Conservation (phyloP, 2,888 invertebrate genomes). For the Trichopoda pennipes region DNA sequence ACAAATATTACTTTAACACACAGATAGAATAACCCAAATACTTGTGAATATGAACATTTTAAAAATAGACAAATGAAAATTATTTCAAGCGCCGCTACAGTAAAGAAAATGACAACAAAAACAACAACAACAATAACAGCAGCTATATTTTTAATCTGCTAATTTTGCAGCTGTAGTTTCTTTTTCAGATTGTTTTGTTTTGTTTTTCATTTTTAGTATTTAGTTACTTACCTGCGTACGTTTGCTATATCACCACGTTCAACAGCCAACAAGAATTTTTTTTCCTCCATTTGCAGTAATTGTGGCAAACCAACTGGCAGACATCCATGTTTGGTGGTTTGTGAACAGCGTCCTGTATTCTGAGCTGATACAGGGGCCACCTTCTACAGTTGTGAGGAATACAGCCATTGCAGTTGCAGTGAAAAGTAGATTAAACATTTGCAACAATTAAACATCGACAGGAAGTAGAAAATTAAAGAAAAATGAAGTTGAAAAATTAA, state of each 20-base stretch:
- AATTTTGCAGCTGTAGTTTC: neutral
- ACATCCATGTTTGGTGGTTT: constrained; percentile 76
- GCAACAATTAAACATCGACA: constrained; percentile 1
- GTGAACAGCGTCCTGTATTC: constrained; percentile 54
- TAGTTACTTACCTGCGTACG: constrained; percentile 87
- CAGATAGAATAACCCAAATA: neutral
- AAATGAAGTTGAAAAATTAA: constrained; percentile 10
- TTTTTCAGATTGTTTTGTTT: neutral
- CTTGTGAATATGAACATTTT: neutral
- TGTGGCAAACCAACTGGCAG: constrained; percentile 86
- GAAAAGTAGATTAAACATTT: constrained; percentile 22
- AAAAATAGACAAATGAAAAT: neutral
- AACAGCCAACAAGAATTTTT: constrained; percentile 94
- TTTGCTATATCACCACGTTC: constrained; percentile 95
- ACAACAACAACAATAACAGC: neutral
- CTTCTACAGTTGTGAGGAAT: constrained; percentile 55
- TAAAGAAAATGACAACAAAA: neutral
- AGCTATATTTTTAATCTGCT: constrained; percentile 11
- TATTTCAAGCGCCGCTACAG: too few relatives aligned
- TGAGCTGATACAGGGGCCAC: constrained; percentile 69
- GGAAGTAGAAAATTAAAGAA: neutral
- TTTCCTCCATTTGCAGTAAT: constrained; percentile 90
- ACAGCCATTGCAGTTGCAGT: constrained; percentile 1
- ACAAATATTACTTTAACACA: neutral
- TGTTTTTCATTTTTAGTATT: neutral